These are phyloP conservation scores for Dinothrombium tinctorium DNA, from an alignment of 1,140 invertebrate genomes.

Conservation along the genomic window DNA sequence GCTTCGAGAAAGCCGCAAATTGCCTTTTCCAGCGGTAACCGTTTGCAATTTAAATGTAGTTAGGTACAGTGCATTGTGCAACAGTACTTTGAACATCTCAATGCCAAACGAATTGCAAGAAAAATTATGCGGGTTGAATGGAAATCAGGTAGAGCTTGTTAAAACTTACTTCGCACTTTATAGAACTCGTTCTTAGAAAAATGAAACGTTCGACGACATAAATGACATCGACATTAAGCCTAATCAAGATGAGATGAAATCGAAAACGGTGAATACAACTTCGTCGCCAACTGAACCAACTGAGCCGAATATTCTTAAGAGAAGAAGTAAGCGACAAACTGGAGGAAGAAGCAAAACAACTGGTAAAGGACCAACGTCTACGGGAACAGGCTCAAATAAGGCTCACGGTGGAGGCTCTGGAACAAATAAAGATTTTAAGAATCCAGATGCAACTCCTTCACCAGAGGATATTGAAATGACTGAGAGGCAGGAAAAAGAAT, in stretches of 20 bases:
- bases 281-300: no score
- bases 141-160: no score
- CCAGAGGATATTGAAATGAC: conserved; percentile 10
- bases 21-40: conserved; percentile 22
- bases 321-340: neutral
- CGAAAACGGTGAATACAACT: neutral
- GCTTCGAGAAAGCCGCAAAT: conserved; percentile 10
- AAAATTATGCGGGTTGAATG: conserved; percentile 13
- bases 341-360: neutral
- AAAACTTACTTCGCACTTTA: no score
- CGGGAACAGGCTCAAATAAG: neutral
- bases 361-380: neutral
- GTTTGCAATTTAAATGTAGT: conserved; percentile 23
- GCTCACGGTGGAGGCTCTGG: neutral
- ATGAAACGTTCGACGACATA: neutral
- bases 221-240: conserved; percentile 1
- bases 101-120: conserved; percentile 11
- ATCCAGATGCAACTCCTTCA: neutral
- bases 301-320: no score
- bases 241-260: conserved; percentile 1
- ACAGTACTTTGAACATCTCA: conserved; percentile 8
- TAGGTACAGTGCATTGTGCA: conserved; percentile 12
- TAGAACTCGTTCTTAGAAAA: no score
- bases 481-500: conserved; percentile 12
- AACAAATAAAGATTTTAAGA: no score